Conservation (phyloP, 1,140 invertebrate species). For the Brevipalpus yothersi region DNA sequence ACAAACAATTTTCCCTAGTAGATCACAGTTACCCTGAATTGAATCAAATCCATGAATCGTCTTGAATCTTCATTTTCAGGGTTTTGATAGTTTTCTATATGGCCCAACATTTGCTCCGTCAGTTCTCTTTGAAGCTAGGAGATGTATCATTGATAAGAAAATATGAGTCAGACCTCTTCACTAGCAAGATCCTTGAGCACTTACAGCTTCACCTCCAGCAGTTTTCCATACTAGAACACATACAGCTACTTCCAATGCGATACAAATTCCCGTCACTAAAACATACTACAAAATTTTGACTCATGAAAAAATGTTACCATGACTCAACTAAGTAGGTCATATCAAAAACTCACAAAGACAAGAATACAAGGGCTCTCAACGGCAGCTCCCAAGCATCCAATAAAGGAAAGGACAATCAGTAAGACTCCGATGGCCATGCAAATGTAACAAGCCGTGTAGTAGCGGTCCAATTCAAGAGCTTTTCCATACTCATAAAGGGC, state of each 20-base stretch:
- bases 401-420: conserved; percentile 13
- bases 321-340: neutral
- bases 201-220: conserved; percentile 14
- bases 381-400: conserved; percentile 14
- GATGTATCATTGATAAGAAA: neutral
- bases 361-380: conserved; percentile 14
- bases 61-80: conserved; percentile 5
- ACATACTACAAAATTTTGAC: conserved; percentile 10
- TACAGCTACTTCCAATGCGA: conserved; percentile 11
- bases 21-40: conserved; percentile 12
- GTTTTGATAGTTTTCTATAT: conserved; percentile 9
- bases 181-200: neutral
- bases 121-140: conserved; percentile 13
- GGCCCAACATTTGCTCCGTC: conserved; percentile 11
- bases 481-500: conserved; percentile 14
- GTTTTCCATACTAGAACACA: conserved; percentile 14
- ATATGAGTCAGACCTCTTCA: neutral
- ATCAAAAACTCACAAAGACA: conserved; percentile 8
- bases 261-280: conserved; percentile 9
- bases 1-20: neutral
- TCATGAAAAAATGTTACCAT: neutral
- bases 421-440: conserved; percentile 11
- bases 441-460: conserved; percentile 14
- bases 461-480: conserved; percentile 11
- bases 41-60: conserved; percentile 14